Conservation (phyloP, 2,113 vertebrate species). For the Uropsilus gracilis region DNA sequence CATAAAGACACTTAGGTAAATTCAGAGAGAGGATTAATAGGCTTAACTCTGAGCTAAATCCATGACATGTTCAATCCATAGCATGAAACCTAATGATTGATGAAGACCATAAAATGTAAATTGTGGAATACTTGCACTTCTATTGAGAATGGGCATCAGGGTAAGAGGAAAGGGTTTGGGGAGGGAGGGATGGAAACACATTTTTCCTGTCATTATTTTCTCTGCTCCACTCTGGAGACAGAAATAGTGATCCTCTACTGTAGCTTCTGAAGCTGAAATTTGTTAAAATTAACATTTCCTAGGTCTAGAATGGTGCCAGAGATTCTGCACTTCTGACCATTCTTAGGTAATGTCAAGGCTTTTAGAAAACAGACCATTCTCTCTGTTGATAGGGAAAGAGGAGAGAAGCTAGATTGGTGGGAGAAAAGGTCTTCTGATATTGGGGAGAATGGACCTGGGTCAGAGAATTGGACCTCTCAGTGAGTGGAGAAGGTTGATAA, state of each 20-base stretch:
- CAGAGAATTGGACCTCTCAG: neutral
- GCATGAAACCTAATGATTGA: conserved; percentile 37
- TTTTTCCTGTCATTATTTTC: neutral
- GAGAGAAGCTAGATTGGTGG: neutral
- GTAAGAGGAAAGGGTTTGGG: neutral
- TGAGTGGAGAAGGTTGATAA: neutral
- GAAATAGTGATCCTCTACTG: neutral
- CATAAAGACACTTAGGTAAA: conserved; percentile 1
- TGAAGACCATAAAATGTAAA: neutral
- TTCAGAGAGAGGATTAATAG: neutral
- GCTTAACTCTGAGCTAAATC: neutral
- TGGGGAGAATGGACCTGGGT: neutral
- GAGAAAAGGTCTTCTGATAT: neutral
- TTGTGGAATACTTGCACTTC: conserved; percentile 72
- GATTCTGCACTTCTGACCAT: neutral
- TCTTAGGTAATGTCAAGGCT: neutral
- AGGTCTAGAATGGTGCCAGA: neutral
- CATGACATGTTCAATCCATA: no score
- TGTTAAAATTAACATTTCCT: neutral
- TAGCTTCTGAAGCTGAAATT: neutral
- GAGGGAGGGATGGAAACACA: neutral
- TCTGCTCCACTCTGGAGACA: neutral
- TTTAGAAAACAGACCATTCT: neutral
- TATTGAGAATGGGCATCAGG: conserved; percentile 34
- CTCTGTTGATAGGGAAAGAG: neutral